Conservation (phyloP, 2,113 vertebrate genomes). For the Oceanodroma tethys region DNA sequence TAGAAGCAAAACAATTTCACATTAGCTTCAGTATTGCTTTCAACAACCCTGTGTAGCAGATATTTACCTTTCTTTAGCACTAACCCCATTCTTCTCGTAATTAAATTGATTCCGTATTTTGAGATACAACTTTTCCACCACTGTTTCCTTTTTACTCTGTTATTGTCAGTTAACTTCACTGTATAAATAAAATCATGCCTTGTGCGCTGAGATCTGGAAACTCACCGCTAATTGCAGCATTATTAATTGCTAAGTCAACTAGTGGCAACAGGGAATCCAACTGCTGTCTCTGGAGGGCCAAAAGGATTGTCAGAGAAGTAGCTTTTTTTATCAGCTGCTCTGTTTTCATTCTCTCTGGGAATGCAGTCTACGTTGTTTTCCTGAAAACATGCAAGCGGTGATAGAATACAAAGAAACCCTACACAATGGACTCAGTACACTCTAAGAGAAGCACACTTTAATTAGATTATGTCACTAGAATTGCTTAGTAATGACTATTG, state of each 20-base stretch:
- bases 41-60: neutral
- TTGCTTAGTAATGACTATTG: slow-evolving; percentile 40
- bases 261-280: neutral
- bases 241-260: slow-evolving; percentile 45
- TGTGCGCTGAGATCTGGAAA: neutral
- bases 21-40: neutral
- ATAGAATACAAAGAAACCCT: neutral
- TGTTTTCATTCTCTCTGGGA: neutral
- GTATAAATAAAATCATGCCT: slow-evolving; percentile 2
- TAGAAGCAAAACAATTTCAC: neutral
- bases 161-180: neutral
- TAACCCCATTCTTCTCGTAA: neutral
- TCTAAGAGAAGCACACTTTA: slow-evolving; percentile 1
- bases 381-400: neutral
- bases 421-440: neutral
- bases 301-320: neutral
- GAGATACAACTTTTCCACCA: neutral
- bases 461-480: slow-evolving; percentile 52
- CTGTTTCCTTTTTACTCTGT: neutral
- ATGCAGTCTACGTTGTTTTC: neutral
- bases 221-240: slow-evolving; percentile 11
- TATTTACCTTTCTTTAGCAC: neutral
- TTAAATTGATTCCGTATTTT: neutral
- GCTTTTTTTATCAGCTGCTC: neutral
- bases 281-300: slow-evolving; percentile 11